Conservation (phyloP, 2,113 vertebrate species). For the Sapayoa aenigma region DNA sequence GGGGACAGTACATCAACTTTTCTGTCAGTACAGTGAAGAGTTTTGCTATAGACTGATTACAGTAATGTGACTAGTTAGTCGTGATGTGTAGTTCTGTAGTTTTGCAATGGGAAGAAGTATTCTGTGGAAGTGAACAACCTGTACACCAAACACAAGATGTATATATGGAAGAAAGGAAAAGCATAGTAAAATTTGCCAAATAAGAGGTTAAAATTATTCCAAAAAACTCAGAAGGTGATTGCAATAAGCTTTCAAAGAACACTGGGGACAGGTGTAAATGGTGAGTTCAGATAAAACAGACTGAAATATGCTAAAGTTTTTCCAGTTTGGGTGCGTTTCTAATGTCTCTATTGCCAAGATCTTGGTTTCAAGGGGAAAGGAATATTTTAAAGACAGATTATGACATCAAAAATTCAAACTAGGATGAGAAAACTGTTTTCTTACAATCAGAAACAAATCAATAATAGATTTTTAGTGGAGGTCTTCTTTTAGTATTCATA, state of each 20-base stretch:
- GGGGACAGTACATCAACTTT: background rate
- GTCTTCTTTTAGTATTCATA: background rate
- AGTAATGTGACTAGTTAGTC: background rate
- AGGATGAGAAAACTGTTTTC: background rate
- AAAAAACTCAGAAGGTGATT: background rate
- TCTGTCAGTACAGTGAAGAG: background rate
- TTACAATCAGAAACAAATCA: background rate
- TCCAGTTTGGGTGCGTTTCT: background rate
- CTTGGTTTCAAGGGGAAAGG: background rate
- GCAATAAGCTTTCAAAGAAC: background rate
- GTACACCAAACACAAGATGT: fast-evolving
- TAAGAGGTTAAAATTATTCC: background rate
- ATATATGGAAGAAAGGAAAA: background rate
- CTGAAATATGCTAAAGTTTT: background rate
- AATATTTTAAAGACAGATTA: background rate
- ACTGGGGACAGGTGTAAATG: background rate
- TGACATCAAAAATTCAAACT: background rate
- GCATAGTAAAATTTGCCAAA: background rate
- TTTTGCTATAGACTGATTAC: background rate
- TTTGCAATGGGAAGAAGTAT: background rate
- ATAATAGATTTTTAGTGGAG: background rate
- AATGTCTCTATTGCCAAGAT: background rate
- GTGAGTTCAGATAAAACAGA: background rate
- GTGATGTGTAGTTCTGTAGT: background rate
- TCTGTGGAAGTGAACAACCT: background rate